Evolutionary conservation across 2,888 invertebrate genomes (phyloP).

Genomic region (Tenthredo distinguenda): DNA sequence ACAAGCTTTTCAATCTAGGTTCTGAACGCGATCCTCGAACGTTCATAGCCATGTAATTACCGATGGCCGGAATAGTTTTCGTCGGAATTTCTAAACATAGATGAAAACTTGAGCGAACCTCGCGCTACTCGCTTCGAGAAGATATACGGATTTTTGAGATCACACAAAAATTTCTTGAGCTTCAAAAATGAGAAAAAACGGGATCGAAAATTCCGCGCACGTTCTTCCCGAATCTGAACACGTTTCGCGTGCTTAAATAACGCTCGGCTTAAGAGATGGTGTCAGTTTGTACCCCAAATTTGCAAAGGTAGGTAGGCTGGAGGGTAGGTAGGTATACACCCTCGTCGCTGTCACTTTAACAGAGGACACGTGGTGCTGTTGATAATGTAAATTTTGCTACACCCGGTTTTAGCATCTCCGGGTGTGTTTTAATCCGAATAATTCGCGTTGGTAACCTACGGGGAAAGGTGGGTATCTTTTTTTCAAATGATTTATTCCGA

Average conservation of each 20-base stretch:
- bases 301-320: not conserved
- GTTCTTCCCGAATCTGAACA: not conserved
- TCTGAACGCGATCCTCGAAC: not conserved
- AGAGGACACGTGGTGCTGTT: not conserved
- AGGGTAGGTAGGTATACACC: not conserved
- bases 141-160: not conserved
- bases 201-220: not conserved
- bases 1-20: slow-evolving; percentile 9
- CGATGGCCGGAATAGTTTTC: not conserved
- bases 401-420: not conserved
- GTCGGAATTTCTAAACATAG: not conserved
- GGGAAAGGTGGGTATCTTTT: not conserved
- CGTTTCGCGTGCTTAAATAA: not conserved
- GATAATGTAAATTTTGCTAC: slow-evolving; percentile 1
- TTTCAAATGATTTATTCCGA: slow-evolving; percentile 5
- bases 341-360: slow-evolving; percentile 13
- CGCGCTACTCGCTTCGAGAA: no score
- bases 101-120: not conserved
- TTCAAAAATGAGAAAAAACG: not conserved
- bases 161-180: not conserved
- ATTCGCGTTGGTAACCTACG: not conserved
- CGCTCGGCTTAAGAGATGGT: not conserved
- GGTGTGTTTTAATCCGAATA: slow-evolving; percentile 11
- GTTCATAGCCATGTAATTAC: not conserved
- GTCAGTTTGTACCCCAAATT: slow-evolving; percentile 7